phyloP scores from a whole-genome alignment of 2,888 invertebrate genomes.

The Elegia similella region DNA sequence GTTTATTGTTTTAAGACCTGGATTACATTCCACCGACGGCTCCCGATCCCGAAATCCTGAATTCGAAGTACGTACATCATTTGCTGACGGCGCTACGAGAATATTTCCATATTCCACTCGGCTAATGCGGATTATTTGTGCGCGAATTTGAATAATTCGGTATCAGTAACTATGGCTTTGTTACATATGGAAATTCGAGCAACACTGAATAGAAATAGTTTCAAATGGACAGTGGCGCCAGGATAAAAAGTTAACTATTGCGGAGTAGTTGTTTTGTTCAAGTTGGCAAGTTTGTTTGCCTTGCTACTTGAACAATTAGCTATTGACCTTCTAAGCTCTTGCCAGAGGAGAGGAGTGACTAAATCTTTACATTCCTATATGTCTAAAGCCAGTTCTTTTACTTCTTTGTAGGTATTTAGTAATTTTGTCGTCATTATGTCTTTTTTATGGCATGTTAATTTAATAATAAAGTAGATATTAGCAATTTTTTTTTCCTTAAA shows the following conservation, averaged over 20 bases:
- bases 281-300: too few species aligned
- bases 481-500: too few species aligned
- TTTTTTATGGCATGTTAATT: too few species aligned
- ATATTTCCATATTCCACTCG: conserved; percentile 5
- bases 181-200: neutral
- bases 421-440: too few species aligned
- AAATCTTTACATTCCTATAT: too few species aligned
- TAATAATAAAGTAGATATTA: too few species aligned
- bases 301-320: too few species aligned
- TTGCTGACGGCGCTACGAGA: neutral
- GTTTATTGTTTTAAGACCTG: neutral
- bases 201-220: neutral
- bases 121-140: conserved; percentile 11
- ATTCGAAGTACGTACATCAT: neutral
- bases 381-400: too few species aligned
- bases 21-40: neutral
- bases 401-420: too few species aligned
- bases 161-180: neutral
- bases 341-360: too few species aligned
- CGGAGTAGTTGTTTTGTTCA: neutral
- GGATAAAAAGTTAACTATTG: neutral
- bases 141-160: conserved; percentile 11
- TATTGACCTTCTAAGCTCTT: too few species aligned
- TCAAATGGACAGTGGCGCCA: neutral
- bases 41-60: neutral